Evolutionary conservation across 2,797 vertebrate genomes (phyloP), one percentile per base, ranked within the genome.

Genomic region (Galaxias olidus): DNA sequence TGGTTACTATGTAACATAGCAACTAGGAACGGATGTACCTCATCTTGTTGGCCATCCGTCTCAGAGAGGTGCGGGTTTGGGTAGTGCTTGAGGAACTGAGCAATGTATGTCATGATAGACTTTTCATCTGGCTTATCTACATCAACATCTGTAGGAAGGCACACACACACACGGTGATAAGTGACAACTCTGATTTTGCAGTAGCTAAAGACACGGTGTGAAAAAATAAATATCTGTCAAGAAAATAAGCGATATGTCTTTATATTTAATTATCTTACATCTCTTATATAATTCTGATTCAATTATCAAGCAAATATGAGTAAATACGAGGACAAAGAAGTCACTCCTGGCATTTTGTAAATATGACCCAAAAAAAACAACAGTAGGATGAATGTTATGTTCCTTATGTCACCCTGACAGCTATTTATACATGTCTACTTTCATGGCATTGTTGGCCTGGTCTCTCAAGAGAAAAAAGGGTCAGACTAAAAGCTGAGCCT

Each of bases 101-200:
- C 96, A 79, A 99, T 93, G 1, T 99, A 99, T 0, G 97, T 98
- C 96, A 99, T 99, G 77, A 99, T 94, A 63, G 97, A 99, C 80
- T 99, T 99, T 86, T 99, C 98, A 75, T 99, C 98, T 12, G 98
- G 98, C 54, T 99, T 98, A 81, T 98, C 96, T 50, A 99, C 97
- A 68, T 98, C 97, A 71, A 99, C 97, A 87, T 99, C 98, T 99
- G 81, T 14, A 83, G 60, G 81, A 71, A 56, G 4, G 75, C 47
- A 78, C 46, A 80, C 60, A 76, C 4, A 65, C 20, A 4, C 1
- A 79, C 62, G 82, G 8, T 61, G 15, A 1, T 30, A 2, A 30
- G 3, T 56, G 54, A 41, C 18, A 52, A 18, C 50, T 52, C 15
- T 52, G 30, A 30, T 30, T 3, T 6, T 30, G 6, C 30, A 30